These are phyloP conservation scores for Emydoidea blandingii DNA, from an alignment of 2,797 vertebrate species.

Conservation along the genomic window DNA sequence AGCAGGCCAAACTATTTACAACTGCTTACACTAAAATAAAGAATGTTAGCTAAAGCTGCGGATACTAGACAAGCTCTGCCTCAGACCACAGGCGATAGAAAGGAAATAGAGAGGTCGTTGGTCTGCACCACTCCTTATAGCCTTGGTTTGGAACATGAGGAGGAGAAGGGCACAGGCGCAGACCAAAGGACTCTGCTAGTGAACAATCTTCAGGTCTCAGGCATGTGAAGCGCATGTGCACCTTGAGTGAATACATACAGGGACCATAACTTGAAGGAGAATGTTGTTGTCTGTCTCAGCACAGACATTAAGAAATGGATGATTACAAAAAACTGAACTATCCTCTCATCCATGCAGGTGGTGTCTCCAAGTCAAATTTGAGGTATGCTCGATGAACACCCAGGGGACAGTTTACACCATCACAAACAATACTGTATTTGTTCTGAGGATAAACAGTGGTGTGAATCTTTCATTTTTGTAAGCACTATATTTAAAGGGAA, in stretches of 20 bases:
- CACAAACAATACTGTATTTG: neutral
- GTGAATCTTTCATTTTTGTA: neutral
- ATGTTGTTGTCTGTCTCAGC: neutral
- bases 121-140: neutral
- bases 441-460: neutral
- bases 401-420: neutral
- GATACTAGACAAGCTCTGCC: neutral
- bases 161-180: neutral
- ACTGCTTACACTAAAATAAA: neutral
- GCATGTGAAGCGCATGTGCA: neutral
- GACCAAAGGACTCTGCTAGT: neutral
- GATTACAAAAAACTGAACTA: neutral
- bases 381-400: neutral
- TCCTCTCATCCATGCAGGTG: neutral
- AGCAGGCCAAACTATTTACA: too few relatives aligned
- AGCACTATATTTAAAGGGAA: neutral
- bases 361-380: neutral
- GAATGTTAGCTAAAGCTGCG: neutral
- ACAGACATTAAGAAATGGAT: neutral
- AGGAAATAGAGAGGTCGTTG: neutral
- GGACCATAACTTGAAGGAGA: neutral
- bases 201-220: neutral
- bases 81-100: neutral
- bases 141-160: neutral
- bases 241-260: neutral